Evolutionary conservation across 2,888 invertebrate genomes (phyloP).

Genomic region (Oscheius sp.): DNA sequence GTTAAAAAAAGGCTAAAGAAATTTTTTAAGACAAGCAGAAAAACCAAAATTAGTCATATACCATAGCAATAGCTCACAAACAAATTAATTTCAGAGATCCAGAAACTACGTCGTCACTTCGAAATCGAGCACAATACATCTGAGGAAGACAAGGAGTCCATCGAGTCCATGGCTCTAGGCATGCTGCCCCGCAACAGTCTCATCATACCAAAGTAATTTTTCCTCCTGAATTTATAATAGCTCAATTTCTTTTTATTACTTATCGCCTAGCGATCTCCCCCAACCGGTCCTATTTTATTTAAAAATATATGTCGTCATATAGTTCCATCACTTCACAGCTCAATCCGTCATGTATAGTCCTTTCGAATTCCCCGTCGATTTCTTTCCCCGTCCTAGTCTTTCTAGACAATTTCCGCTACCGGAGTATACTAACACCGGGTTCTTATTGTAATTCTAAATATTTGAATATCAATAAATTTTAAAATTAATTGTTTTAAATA

Average conservation of each 20-base stretch:
- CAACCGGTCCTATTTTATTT: conserved; percentile 1
- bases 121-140: conserved; percentile 1
- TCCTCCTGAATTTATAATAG: background rate
- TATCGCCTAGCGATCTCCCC: conserved; percentile 23
- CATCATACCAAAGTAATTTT: background rate
- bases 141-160: conserved; percentile 9
- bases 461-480: no score
- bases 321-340: background rate
- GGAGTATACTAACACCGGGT: no score
- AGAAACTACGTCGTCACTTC: conserved; percentile 13
- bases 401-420: no score
- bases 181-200: conserved; percentile 18
- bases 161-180: conserved; percentile 9
- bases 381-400: background rate
- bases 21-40: background rate
- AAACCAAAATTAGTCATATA: background rate
- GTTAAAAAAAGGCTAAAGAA: background rate
- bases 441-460: no score
- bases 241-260: background rate
- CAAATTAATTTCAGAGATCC: conserved; percentile 3
- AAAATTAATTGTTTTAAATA: background rate
- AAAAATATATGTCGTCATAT: background rate
- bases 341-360: background rate
- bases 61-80: no score
- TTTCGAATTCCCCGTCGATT: background rate